These are phyloP conservation scores for Neodon shergylaensis DNA, from an alignment of 2,113 vertebrate species.

Conservation along the genomic window DNA sequence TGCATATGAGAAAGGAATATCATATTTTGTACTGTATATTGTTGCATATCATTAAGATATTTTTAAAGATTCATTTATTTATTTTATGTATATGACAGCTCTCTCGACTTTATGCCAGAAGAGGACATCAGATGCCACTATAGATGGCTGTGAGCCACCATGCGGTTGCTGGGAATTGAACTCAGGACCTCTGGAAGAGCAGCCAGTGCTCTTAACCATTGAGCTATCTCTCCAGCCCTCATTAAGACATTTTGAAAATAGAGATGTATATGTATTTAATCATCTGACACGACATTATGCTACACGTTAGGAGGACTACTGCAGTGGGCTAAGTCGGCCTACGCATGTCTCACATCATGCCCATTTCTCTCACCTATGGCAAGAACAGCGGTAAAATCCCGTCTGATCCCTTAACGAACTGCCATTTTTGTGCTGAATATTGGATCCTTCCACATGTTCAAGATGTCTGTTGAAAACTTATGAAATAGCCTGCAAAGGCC, in stretches of 20 bases:
- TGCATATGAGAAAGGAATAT: neutral
- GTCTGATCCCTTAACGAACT: neutral
- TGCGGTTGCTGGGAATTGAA: too few relatives aligned
- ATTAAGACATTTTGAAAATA: neutral
- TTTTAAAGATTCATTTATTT: neutral
- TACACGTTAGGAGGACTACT: neutral
- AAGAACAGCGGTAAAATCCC: neutral
- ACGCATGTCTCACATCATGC: neutral
- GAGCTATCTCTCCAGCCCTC: too few relatives aligned
- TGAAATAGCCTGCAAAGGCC: neutral
- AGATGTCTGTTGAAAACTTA: neutral
- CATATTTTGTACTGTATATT: neutral
- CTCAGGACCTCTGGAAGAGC: too few relatives aligned
- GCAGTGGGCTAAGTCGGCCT: neutral
- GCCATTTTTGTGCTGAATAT: neutral
- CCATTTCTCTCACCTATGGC: neutral
- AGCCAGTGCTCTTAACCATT: too few relatives aligned
- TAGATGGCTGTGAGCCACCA: too few relatives aligned
- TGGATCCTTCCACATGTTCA: too few relatives aligned
- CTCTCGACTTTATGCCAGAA: too few relatives aligned
- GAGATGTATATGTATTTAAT: neutral
- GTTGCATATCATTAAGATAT: neutral
- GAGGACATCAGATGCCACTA: too few relatives aligned
- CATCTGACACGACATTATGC: neutral
- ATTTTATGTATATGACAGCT: too few relatives aligned